Percentiles rank a stretch among this genome's conserved stretches.
Evolutionary conservation across 1,140 invertebrate genomes (phyloP).

Genomic region (Drosophila aff.): DNA sequence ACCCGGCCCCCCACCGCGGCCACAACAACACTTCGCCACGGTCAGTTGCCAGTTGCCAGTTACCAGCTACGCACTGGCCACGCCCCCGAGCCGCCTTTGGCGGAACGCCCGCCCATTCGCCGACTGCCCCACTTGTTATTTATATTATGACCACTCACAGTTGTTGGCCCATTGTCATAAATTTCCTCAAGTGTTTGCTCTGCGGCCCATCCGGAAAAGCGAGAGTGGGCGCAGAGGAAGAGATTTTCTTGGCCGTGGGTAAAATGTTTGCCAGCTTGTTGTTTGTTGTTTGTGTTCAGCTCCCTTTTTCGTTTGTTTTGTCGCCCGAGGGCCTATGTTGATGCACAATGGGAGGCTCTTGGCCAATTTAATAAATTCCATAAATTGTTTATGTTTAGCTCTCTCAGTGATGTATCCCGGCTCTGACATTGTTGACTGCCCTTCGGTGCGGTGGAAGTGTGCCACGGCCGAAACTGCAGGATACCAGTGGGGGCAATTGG

Average conservation of each 20-base stretch:
- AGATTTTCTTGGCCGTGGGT: constrained; percentile 54
- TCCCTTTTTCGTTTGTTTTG: constrained; percentile 11
- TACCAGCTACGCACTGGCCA: constrained; percentile 51
- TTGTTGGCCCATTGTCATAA: constrained; percentile 82
- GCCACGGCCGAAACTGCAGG: background rate
- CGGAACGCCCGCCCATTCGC: constrained; percentile 40
- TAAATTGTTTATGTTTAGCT: constrained; percentile 69
- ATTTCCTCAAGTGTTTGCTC: constrained; percentile 78
- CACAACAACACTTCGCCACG: constrained; percentile 65
- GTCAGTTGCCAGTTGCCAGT: constrained; percentile 72
- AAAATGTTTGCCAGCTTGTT: constrained; percentile 46
- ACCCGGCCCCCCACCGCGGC: constrained; percentile 6
- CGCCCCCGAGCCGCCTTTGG: constrained; percentile 21
- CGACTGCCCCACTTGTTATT: constrained; percentile 74
- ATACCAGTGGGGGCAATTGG: background rate
- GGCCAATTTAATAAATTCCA: constrained; percentile 79
- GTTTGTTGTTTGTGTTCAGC: constrained; percentile 2
- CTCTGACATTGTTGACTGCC: constrained; percentile 35
- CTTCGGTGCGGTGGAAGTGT: background rate
- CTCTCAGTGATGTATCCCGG: constrained; percentile 22
- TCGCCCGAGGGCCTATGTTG: constrained; percentile 40
- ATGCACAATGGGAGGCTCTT: constrained; percentile 46
- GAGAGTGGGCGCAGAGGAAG: constrained; percentile 27
- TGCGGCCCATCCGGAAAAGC: constrained; percentile 43
- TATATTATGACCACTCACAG: constrained; percentile 81